A percentile compares a stretch with the other conserved stretches of the same genome.
These are phyloP conservation scores for Saguinus midas DNA, from an alignment of 2,113 vertebrate species.

Conservation along the genomic window DNA sequence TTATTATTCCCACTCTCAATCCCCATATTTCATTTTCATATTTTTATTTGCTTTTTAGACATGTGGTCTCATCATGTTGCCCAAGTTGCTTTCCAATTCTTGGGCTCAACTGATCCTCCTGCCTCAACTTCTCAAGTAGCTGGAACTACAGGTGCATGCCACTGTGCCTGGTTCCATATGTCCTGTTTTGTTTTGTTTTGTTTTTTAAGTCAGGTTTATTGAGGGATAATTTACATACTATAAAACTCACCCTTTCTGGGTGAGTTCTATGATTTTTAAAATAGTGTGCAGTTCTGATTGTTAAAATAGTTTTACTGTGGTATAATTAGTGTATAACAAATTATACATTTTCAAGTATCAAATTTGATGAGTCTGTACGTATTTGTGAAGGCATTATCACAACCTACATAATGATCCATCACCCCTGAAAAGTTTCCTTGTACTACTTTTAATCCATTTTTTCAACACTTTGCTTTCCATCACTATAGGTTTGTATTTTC, in stretches of 20 bases:
- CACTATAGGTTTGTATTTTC: neutral
- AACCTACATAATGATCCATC: neutral
- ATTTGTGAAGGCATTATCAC: neutral
- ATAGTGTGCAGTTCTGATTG: neutral
- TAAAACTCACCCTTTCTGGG: neutral
- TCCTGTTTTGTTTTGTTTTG: no score
- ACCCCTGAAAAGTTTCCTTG: neutral
- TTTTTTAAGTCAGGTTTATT: neutral
- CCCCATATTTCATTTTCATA: neutral
- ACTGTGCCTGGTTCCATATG: no score
- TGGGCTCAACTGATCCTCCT: no score
- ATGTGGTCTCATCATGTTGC: no score
- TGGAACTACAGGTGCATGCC: no score
- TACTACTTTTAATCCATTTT: neutral
- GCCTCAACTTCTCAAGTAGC: no score
- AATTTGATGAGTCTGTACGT: neutral
- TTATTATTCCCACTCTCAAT: neutral
- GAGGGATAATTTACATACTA: conserved; percentile 4
- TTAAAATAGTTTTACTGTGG: neutral
- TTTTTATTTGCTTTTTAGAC: neutral
- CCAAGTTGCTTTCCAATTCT: no score
- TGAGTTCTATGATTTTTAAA: neutral
- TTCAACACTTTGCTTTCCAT: neutral
- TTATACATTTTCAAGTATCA: neutral
- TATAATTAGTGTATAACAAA: conserved; percentile 22